Evolutionary conservation across 2,888 invertebrate species (phyloP).

Genomic region (Drosophila lutescens): DNA sequence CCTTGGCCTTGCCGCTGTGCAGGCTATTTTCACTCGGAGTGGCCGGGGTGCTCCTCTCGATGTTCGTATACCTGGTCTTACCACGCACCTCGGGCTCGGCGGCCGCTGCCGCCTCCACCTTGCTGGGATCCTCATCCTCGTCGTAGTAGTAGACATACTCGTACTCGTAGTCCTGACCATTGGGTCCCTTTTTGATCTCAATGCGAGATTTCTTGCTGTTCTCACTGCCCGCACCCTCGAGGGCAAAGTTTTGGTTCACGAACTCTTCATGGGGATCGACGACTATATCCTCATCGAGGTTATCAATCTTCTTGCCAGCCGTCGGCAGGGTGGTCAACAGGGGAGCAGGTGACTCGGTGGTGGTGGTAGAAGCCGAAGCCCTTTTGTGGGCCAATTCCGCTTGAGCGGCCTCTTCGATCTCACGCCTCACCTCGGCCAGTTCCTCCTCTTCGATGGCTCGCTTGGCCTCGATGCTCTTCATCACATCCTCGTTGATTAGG

Average conservation of each 20-base stretch:
- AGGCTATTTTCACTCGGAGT: conserved; percentile 87
- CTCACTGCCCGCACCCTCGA: conserved; percentile 88
- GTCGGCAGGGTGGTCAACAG: conserved; percentile 75
- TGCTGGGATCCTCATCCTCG: conserved; percentile 88
- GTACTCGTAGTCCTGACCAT: conserved; percentile 95
- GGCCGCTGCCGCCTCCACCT: conserved; percentile 66
- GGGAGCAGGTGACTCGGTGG: conserved; percentile 62
- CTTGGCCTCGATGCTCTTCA: conserved; percentile 85
- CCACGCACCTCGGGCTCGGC: conserved; percentile 84
- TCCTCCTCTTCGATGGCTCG: conserved; percentile 82
- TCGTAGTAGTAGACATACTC: conserved; percentile 96
- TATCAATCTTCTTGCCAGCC: conserved; percentile 57
- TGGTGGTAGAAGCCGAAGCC: conserved; percentile 22
- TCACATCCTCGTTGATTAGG: conserved; percentile 85
- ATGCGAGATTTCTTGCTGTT: conserved; percentile 89
- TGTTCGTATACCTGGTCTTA: conserved; percentile 84
- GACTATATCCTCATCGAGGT: conserved; percentile 68
- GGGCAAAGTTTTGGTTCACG: conserved; percentile 85
- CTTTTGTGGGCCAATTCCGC: conserved; percentile 48
- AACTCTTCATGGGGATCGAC: conserved; percentile 79
- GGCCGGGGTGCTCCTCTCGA: conserved; percentile 83
- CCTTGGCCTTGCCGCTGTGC: conserved; percentile 87
- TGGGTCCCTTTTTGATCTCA: conserved; percentile 94
- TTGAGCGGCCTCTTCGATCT: conserved; percentile 61
- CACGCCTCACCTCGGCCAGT: conserved; percentile 73